phyloP scores from a whole-genome alignment of 2,888 invertebrate genomes.

The Linnaemya tessellans region DNA sequence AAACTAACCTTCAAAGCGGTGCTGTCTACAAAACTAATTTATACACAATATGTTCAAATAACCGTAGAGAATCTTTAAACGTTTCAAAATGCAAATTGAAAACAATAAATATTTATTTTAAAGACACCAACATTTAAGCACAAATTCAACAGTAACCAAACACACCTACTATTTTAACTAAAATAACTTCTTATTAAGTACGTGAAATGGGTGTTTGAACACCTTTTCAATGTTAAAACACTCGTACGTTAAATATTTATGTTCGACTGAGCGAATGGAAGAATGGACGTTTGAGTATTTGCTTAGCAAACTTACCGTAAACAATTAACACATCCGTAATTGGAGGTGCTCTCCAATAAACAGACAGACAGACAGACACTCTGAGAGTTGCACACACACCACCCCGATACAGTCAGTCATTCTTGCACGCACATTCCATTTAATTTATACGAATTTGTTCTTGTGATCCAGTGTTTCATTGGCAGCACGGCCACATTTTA shows the following conservation, averaged over 20 bases:
- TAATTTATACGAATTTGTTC: conserved; percentile 8
- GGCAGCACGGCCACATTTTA: conserved; percentile 51
- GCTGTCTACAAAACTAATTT: conserved; percentile 39
- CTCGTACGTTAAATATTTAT: conserved; percentile 63
- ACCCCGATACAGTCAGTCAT: background rate
- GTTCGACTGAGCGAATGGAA: conserved; percentile 8
- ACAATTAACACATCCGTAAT: conserved; percentile 72
- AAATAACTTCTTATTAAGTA: conserved; percentile 13
- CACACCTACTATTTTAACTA: background rate
- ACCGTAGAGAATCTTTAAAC: conserved; percentile 5
- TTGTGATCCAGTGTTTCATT: background rate
- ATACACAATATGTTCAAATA: conserved; percentile 20
- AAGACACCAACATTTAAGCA: conserved; percentile 34
- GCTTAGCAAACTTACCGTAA: conserved; percentile 65
- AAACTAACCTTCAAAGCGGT: conserved; percentile 17
- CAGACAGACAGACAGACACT: conserved; percentile 12
- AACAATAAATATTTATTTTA: conserved; percentile 57
- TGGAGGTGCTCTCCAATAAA: conserved; percentile 59
- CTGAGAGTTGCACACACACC: background rate
- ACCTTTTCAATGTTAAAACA: conserved; percentile 51
- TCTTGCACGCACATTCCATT: conserved; percentile 26
- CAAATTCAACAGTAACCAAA: conserved; percentile 14
- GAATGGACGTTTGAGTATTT: conserved; percentile 46
- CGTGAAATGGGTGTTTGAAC: conserved; percentile 52
- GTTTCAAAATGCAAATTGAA: conserved; percentile 31